These are phyloP conservation scores for Autographa gamma DNA, from an alignment of 2,888 invertebrate genomes.

Conservation along the genomic window DNA sequence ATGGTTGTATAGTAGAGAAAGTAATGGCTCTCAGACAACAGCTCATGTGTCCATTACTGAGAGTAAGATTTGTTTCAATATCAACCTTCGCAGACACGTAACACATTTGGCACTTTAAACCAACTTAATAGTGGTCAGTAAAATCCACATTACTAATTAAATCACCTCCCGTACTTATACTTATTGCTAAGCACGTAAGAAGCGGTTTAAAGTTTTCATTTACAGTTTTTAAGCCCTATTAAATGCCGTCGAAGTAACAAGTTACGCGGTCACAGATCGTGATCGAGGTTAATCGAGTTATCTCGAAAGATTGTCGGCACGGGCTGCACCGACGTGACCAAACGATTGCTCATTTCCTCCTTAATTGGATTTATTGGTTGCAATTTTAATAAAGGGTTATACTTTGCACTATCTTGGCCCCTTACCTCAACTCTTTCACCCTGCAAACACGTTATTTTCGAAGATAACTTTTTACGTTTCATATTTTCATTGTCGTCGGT, in stretches of 20 bases:
- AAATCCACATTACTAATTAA: slow-evolving; percentile 32
- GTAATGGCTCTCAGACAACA: slow-evolving; percentile 53
- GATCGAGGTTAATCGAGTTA: slow-evolving; percentile 74
- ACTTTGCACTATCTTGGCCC: slow-evolving; percentile 15
- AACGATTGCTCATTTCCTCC: slow-evolving; percentile 73
- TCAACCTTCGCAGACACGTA: slow-evolving; percentile 21
- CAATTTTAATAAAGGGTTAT: slow-evolving; percentile 50
- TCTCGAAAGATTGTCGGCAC: slow-evolving; percentile 65
- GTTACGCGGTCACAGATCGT: slow-evolving; percentile 59
- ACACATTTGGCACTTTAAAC: slow-evolving; percentile 23
- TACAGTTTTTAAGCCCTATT: slow-evolving; percentile 28
- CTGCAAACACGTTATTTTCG: background rate
- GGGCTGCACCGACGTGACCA: slow-evolving; percentile 60
- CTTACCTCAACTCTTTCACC: slow-evolving; percentile 12
- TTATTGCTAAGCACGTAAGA: slow-evolving; percentile 20
- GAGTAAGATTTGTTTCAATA: slow-evolving; percentile 45
- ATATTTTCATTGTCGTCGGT: slow-evolving; percentile 12
- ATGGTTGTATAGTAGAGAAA: slow-evolving; percentile 69
- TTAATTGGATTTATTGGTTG: slow-evolving; percentile 63
- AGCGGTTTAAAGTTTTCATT: slow-evolving; percentile 20
- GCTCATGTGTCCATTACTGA: slow-evolving; percentile 53
- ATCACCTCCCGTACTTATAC: slow-evolving; percentile 14
- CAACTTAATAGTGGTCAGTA: slow-evolving; percentile 17
- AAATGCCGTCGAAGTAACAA: slow-evolving; percentile 38
- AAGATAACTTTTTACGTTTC: slow-evolving; percentile 14